These are phyloP conservation scores for Barnardius zonarius DNA, from an alignment of 2,113 vertebrate genomes.

Conservation along the genomic window DNA sequence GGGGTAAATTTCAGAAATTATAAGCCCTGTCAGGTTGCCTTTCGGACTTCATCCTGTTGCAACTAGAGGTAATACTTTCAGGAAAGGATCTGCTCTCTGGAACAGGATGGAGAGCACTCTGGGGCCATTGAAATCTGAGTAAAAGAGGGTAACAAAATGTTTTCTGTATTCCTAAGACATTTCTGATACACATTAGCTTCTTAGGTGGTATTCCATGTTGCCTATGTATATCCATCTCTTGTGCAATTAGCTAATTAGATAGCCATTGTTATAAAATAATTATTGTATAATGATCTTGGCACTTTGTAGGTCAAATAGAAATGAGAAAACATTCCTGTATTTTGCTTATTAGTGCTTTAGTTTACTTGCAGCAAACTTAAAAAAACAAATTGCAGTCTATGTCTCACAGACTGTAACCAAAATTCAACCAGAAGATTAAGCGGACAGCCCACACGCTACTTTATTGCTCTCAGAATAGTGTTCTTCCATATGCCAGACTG, in stretches of 20 bases:
- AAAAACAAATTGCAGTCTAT: neutral
- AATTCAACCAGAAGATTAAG: neutral
- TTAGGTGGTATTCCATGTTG: neutral
- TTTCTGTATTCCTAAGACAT: neutral
- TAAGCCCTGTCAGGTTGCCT: accelerated
- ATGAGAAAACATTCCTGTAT: neutral
- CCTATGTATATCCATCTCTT: neutral
- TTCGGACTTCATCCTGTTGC: neutral
- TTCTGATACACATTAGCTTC: neutral
- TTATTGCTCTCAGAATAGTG: neutral
- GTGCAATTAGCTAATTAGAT: neutral
- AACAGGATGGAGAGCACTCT: neutral
- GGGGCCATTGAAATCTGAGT: neutral
- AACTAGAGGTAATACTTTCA: neutral
- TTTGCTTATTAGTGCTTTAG: neutral
- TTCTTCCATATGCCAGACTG: neutral
- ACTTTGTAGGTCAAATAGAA: neutral
- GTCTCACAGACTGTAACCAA: neutral
- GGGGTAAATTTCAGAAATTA: neutral
- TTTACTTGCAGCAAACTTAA: neutral
- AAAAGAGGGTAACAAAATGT: neutral
- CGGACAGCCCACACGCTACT: neutral
- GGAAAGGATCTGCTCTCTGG: neutral
- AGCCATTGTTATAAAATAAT: neutral
- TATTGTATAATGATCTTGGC: neutral